A percentile compares a stretch with the other conserved stretches of the same genome.
phyloP scores from a whole-genome alignment of 2,888 invertebrate species.

The Lithosia quadra region DNA sequence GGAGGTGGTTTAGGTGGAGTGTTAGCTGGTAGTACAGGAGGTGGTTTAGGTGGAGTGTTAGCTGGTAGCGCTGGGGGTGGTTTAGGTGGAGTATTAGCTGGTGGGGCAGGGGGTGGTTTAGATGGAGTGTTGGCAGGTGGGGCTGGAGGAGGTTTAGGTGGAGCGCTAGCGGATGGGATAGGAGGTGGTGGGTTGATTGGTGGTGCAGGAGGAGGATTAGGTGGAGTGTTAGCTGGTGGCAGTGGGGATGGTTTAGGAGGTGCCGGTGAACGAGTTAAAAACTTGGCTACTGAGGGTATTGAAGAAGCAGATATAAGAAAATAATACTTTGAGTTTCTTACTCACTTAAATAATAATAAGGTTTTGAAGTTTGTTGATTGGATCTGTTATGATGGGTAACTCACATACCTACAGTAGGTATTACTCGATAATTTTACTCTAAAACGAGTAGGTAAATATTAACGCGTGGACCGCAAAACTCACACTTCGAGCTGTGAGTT shows the following conservation, averaged over 20 bases:
- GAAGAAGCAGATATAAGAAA: constrained; percentile 7
- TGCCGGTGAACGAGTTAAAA: neutral
- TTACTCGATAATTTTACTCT: no score
- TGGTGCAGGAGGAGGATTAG: neutral
- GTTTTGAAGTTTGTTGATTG: no score
- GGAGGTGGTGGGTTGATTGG: neutral
- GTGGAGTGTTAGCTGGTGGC: neutral
- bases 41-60: neutral
- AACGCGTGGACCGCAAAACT: no score
- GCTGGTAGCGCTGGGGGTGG: neutral
- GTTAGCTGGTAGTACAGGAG: neutral
- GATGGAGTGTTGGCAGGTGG: no score
- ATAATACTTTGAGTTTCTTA: neutral
- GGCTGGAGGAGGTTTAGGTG: no score
- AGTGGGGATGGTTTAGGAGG: neutral
- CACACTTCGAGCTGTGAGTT: no score
- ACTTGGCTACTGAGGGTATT: neutral
- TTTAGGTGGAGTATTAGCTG: neutral
- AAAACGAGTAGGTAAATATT: no score
- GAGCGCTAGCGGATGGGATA: no score
- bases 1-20: neutral
- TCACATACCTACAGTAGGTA: no score
- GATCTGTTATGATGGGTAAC: no score
- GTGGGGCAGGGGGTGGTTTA: no score
- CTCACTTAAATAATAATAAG: no score